Evolutionary conservation across 2,797 vertebrate genomes (phyloP), one percentile per base, ranked within the genome.

Genomic region (Lagodon rhomboides): DNA sequence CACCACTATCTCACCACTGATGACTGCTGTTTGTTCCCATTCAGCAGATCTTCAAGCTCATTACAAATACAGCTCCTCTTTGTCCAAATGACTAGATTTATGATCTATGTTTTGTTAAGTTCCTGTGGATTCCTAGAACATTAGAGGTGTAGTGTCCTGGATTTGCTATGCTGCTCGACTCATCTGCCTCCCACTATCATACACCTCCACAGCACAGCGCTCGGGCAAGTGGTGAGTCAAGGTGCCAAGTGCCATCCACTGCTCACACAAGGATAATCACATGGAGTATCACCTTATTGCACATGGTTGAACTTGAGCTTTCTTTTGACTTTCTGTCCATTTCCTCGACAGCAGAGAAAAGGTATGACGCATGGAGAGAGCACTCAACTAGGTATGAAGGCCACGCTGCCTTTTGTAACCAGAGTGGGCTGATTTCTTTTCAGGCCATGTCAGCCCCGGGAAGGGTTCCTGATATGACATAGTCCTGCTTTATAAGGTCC

Each of bases 201-300:
- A 83, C 87, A 70, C 84, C 88, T 79, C 87, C 89, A 76, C 86
- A 81, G 9, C 15, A 15, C 61, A 77, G 38, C 73, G 23, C 72
- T 64, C 25, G 2, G 69, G 59, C 54, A 75, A 72, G 71, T n/a
- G 61, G 54, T 85, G 82, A 90, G 80, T 91, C 81, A 86, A 90
- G 64, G 85, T 63, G 47, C 83, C 49, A 73, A 69, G 82, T 79
- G 68, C 68, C 65, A 44, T 20, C 72, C 22, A 16, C 41, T 13
- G 15, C 81, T 79, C 79, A 43, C 65, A 61, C 76, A 75, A 68
- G 41, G 64, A 77, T 72, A 69, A 87, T 84, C 82, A 68, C 73
- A 83, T 46, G 25, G 69, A 83, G 65, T 10, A 64, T 84, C 73
- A 47, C 75, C 75, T 80, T 43, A 76, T 80, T 66, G 79, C 74